Conservation (phyloP, 1,140 invertebrate genomes). For the Tetraneura akinire region DNA sequence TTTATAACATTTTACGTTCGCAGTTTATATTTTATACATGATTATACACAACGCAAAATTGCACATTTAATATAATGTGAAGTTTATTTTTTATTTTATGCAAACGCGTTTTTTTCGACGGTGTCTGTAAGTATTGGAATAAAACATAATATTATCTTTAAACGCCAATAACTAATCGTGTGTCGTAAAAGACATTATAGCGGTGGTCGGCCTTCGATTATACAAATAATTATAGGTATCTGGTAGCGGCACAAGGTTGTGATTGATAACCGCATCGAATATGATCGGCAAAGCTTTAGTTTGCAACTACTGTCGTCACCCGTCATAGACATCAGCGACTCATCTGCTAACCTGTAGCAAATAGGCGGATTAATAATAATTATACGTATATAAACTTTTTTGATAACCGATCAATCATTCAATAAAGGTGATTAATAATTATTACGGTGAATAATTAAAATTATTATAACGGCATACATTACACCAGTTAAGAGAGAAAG, state of each 20-base stretch:
- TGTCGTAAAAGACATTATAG: background rate
- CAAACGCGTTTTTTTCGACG: too few species aligned
- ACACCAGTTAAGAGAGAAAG: too few species aligned
- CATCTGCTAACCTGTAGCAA: background rate
- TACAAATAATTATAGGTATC: constrained; percentile 3
- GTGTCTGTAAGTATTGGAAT: too few species aligned
- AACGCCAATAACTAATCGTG: background rate
- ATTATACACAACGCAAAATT: too few species aligned
- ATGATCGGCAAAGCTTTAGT: background rate
- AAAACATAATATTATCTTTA: background rate
- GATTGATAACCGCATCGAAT: background rate
- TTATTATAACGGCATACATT: too few species aligned
- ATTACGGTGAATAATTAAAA: too few species aligned
- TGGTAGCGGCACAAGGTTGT: background rate
- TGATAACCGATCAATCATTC: constrained; percentile 10
- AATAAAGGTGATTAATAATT: too few species aligned
- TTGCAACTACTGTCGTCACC: background rate
- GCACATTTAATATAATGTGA: too few species aligned
- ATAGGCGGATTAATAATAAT: constrained; percentile 4
- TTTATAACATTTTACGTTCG: too few species aligned
- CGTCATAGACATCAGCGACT: too few species aligned
- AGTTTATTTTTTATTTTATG: too few species aligned
- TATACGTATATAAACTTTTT: background rate
- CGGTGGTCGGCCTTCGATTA: background rate
- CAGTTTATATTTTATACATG: too few species aligned